A percentile compares a stretch with the other conserved stretches of the same genome.
Conservation (phyloP, 2,113 vertebrate species). For the Corythoichthys intestinalis region DNA sequence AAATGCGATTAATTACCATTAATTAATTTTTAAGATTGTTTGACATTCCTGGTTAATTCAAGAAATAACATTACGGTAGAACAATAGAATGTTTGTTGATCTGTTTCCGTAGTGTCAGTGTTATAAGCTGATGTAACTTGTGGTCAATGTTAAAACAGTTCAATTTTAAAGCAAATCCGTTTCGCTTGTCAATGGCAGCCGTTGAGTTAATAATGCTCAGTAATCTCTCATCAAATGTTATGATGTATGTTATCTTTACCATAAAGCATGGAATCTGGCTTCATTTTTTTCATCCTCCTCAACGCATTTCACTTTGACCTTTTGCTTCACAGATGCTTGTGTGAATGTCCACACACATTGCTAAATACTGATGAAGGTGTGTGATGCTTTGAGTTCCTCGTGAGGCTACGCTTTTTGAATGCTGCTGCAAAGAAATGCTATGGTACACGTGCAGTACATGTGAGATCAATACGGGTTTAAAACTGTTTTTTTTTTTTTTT, state of each 20-base stretch:
- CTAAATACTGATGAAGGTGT: constrained; percentile 28
- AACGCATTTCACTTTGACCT: constrained; percentile 17
- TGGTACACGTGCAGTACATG: constrained; percentile 47
- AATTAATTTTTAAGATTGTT: too few species aligned
- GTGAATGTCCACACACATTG: constrained; percentile 28
- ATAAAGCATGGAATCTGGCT: not conserved
- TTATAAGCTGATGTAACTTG: too few species aligned
- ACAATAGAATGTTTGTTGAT: too few species aligned
- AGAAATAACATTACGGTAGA: too few species aligned
- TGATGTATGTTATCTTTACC: not conserved
- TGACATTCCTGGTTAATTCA: too few species aligned
- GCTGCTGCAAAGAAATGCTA: constrained; percentile 70
- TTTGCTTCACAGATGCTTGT: constrained; percentile 57
- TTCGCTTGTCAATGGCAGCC: too few species aligned
- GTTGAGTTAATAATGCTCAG: too few species aligned
- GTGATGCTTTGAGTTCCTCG: constrained; percentile 25
- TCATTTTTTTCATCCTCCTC: constrained; percentile 37
- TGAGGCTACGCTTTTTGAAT: constrained; percentile 36
- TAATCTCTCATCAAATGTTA: too few species aligned
- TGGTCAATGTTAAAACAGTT: too few species aligned
- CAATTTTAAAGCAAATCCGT: too few species aligned
- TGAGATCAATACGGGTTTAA: constrained; percentile 35
- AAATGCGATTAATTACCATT: too few species aligned
- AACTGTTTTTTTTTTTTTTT: constrained; percentile 11
- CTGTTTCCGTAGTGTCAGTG: too few species aligned